A percentile compares a stretch with the other conserved stretches of the same genome.
These are phyloP conservation scores for Scaptomyza flava DNA, from an alignment of 2,888 invertebrate genomes.

Conservation along the genomic window DNA sequence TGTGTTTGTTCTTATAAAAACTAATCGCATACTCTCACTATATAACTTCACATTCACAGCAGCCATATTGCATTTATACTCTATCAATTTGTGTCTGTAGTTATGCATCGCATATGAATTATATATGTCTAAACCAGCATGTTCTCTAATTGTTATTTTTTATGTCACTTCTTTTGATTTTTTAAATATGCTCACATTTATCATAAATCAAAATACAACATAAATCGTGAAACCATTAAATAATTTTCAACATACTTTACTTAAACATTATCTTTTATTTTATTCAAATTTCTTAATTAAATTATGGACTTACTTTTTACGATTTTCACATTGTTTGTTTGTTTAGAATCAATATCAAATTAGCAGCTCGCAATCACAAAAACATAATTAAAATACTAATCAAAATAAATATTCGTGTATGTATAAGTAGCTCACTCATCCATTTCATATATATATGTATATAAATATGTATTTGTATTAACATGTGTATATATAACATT, in stretches of 20 bases:
- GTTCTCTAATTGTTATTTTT: conserved; percentile 1
- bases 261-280: neutral
- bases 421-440: too few relatives aligned
- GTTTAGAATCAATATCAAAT: neutral
- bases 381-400: neutral
- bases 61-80: neutral
- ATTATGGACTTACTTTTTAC: neutral
- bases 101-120: conserved; percentile 2
- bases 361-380: neutral
- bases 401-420: neutral
- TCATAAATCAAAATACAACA: too few relatives aligned
- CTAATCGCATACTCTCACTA: conserved; percentile 14
- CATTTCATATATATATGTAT: too few relatives aligned
- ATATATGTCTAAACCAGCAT: conserved; percentile 16
- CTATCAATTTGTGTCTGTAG: neutral
- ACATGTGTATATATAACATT: conserved; percentile 1
- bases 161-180: neutral
- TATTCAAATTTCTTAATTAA: neutral
- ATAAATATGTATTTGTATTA: neutral
- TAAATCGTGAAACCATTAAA: too few relatives aligned
- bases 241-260: neutral
- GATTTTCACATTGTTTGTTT: neutral
- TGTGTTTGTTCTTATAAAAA: conserved; percentile 8
- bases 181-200: too few relatives aligned
- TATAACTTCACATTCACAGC: conserved; percentile 13